phyloP scores from a whole-genome alignment of 2,797 vertebrate species.

The Mycteria americana region DNA sequence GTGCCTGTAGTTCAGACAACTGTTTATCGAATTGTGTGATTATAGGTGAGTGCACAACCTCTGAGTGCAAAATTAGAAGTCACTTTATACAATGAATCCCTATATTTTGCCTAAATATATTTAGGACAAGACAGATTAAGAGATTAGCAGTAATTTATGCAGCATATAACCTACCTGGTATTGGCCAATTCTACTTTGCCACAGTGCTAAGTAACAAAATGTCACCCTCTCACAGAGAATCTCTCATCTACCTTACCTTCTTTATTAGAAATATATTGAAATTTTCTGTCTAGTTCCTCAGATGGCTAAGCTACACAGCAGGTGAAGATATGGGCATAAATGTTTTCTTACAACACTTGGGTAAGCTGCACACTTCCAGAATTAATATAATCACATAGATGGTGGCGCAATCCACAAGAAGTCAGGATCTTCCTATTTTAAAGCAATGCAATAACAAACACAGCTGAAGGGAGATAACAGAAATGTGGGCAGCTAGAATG shows the following conservation, averaged over 20 bases:
- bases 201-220: neutral
- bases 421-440: neutral
- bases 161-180: neutral
- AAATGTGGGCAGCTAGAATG: neutral
- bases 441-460: neutral
- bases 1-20: neutral
- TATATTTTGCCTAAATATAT: neutral
- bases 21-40: neutral
- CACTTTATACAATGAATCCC: neutral
- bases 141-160: neutral
- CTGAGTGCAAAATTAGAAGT: neutral
- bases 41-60: neutral
- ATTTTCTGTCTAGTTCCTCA: neutral
- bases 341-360: neutral
- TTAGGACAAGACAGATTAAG: neutral
- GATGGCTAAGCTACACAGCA: neutral
- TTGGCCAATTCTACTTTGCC: neutral
- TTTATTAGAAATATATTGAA: neutral
- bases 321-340: neutral
- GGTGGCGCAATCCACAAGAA: neutral
- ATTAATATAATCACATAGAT: neutral
- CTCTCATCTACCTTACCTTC: neutral
- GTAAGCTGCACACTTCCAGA: neutral
- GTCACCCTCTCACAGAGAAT: neutral
- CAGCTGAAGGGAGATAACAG: slow-evolving; percentile 13